Evolutionary conservation across 2,113 vertebrate species (phyloP), one percentile per base, ranked within the genome.

Genomic region (Indicator indicator): DNA sequence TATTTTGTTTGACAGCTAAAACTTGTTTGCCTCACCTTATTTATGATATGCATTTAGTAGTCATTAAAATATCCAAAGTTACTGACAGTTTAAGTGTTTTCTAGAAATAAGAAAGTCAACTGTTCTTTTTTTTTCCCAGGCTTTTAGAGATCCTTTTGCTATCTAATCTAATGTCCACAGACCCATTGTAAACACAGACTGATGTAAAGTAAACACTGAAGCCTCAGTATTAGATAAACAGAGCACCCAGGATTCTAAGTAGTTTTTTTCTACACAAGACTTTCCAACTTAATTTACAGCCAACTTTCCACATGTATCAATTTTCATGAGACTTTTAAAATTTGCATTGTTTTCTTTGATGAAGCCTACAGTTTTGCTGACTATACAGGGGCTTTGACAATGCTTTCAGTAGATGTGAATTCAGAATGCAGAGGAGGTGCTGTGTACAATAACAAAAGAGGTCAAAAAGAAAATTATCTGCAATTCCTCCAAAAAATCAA

Each of bases 181-280:
- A 83, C 42, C 60, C 79, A 74, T 6, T 95, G 52, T 95, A 94
- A 95, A 96, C 88, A 94, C 62, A 94, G 89, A 74, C 81, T 33
- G 55, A 70, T 93, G 42, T 30, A 96, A 94, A 93, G 60, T 88
- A 95, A 96, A 95, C 84, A 93, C 12, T 79, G 63, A 95, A 92
- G 50, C 70, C 60, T 63, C 78, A 68, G 72, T 54, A 64, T 77
- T 60, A 91, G 78, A 92, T 77, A 88, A 95, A 89, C 59, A 89
- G 42, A 92, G 44, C 52, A 83, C 0, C 77, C 73, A 74, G 65
- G 42, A 89, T 71, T 80, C 59, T 23, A 6, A 0, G 55, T 56
- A 13, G 54, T 10, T 85, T 62, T 67, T 90, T 83, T 80, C 55
- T 75, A 16, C 13, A 21, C 12, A 48, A 54, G 26, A 55, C 60